Evolutionary conservation across 2,888 invertebrate genomes (phyloP).

Genomic region (Dione vanillae): DNA sequence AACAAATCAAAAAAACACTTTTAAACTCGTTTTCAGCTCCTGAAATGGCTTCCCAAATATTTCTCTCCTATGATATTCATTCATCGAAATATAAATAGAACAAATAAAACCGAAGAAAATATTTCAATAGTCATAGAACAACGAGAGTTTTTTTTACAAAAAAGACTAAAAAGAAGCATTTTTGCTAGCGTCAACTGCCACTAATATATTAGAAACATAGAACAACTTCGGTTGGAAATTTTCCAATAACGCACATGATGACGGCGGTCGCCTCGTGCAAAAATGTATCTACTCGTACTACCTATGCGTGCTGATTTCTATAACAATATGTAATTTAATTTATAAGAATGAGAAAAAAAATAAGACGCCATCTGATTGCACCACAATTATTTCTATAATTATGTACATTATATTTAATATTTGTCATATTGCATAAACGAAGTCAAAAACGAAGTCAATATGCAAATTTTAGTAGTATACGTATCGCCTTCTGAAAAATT

Average conservation of each 20-base stretch:
- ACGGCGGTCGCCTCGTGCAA: conserved; percentile 28
- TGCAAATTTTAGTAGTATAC: too few relatives aligned
- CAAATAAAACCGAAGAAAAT: background rate
- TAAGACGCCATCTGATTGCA: too few relatives aligned
- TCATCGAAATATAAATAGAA: conserved; percentile 8
- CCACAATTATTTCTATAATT: too few relatives aligned
- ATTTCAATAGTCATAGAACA: conserved; percentile 7
- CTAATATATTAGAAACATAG: too few relatives aligned
- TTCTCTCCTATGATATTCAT: background rate
- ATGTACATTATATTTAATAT: too few relatives aligned
- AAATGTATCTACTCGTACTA: too few relatives aligned
- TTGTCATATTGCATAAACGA: too few relatives aligned
- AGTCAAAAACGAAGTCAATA: too few relatives aligned
- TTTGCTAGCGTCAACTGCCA: too few relatives aligned
- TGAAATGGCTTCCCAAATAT: conserved; percentile 7
- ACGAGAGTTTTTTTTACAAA: background rate
- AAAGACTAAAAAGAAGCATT: conserved; percentile 6
- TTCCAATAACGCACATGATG: conserved; percentile 36
- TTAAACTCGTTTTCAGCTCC: background rate
- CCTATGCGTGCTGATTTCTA: background rate
- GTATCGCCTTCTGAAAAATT: too few relatives aligned
- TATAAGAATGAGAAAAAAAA: background rate
- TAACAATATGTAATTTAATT: background rate
- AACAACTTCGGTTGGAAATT: conserved; percentile 34
- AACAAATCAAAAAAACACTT: background rate